These are phyloP conservation scores for Pseudomyrmex cubaensis DNA, from an alignment of 1,140 invertebrate genomes.

Conservation along the genomic window DNA sequence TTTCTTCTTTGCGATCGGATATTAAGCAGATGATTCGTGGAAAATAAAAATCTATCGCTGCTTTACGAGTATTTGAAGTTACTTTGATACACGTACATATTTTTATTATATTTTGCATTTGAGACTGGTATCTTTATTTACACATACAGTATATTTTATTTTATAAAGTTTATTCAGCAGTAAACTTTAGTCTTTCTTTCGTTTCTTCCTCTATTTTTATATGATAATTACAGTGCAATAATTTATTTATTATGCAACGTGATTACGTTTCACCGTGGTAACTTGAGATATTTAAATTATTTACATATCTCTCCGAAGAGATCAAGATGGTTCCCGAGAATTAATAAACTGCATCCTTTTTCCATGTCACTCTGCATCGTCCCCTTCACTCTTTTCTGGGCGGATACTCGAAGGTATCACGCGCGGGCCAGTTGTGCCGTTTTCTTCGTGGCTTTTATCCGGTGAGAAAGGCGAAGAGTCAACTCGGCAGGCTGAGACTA, in stretches of 20 bases:
- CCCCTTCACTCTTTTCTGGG: conserved; percentile 8
- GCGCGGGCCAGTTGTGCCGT: conserved; percentile 32
- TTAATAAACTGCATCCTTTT: conserved; percentile 36
- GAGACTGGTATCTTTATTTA: neutral
- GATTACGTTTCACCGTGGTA: neutral
- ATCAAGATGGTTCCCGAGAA: conserved; percentile 28
- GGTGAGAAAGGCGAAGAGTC: conserved; percentile 56
- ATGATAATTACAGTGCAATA: neutral
- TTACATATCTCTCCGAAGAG: conserved; percentile 12
- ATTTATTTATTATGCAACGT: neutral
- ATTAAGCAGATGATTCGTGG: neutral
- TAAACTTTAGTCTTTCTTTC: neutral
- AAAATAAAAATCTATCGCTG: neutral
- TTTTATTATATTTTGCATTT: no score
- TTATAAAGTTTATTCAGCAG: neutral
- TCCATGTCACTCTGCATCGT: neutral
- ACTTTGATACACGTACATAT: neutral
- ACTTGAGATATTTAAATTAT: conserved; percentile 18
- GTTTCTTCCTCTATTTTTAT: neutral
- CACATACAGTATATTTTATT: neutral
- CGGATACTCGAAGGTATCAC: conserved; percentile 14
- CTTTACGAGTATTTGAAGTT: neutral
- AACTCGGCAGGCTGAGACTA: conserved; percentile 61
- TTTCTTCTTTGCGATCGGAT: conserved; percentile 22
- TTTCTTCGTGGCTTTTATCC: conserved; percentile 44